A percentile compares a stretch with the other conserved stretches of the same genome.
Conservation (phyloP, 2,888 invertebrate species). For the Poecilus cupreus region DNA sequence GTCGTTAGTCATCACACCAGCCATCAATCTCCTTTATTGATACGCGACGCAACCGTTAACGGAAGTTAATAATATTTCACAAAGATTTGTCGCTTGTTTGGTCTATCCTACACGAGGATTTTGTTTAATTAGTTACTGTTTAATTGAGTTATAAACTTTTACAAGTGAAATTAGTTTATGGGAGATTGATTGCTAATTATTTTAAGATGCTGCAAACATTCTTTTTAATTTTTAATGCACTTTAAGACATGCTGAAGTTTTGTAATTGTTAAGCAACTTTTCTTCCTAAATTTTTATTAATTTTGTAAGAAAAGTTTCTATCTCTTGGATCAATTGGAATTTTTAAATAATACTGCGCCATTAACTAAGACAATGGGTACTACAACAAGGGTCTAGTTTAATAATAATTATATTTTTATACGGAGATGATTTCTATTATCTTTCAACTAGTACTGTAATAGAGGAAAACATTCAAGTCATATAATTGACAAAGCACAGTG, state of each 20-base stretch:
- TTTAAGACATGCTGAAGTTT: background rate
- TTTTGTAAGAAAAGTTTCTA: no score
- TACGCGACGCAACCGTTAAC: background rate
- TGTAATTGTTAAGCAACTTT: conserved; percentile 9
- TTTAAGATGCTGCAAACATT: background rate
- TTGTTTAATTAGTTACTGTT: background rate
- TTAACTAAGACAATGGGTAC: no score
- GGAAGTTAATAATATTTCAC: conserved; percentile 33
- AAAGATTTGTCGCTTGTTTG: background rate
- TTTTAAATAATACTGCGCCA: no score
- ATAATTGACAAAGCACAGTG: no score
- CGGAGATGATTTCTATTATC: no score
- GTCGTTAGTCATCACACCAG: conserved; percentile 45
- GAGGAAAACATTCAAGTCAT: no score
- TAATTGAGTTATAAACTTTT: background rate
- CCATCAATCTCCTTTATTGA: conserved; percentile 54
- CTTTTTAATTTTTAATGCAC: no score
- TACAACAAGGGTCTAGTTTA: no score
- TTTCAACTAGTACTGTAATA: no score
- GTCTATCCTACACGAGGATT: background rate
- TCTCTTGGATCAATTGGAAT: no score
- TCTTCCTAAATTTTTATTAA: no score
- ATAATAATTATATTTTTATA: no score
- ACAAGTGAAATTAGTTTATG: background rate
- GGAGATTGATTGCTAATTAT: conserved; percentile 24